Evolutionary conservation across 2,888 invertebrate species (phyloP).

Genomic region (Heliconius charithonia): DNA sequence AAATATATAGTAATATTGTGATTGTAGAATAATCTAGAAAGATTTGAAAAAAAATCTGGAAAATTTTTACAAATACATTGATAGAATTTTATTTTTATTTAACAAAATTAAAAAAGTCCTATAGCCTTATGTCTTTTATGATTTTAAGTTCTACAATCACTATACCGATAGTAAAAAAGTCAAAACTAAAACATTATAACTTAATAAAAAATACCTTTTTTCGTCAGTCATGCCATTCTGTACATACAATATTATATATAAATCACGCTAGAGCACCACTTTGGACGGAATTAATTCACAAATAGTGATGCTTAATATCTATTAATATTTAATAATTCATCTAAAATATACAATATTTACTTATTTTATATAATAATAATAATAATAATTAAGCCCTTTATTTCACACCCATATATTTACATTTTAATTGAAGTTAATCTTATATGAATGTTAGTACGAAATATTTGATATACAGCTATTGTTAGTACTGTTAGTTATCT

Average conservation of each 20-base stretch:
- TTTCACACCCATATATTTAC: too few relatives aligned
- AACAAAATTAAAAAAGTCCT: neutral
- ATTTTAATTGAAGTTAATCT: too few relatives aligned
- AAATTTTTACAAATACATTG: neutral
- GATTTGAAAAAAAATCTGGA: neutral
- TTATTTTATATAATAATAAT: too few relatives aligned
- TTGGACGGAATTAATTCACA: slow-evolving; percentile 34
- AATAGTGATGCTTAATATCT: slow-evolving; percentile 1
- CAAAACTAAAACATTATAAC: slow-evolving; percentile 32
- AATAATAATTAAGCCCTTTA: too few relatives aligned
- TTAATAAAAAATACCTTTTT: slow-evolving; percentile 30
- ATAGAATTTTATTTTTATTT: neutral
- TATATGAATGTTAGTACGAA: too few relatives aligned
- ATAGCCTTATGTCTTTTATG: too few relatives aligned
- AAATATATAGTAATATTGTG: neutral
- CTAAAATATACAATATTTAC: slow-evolving; percentile 33
- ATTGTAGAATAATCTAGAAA: neutral
- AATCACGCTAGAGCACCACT: slow-evolving; percentile 41
- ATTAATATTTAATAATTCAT: slow-evolving; percentile 25
- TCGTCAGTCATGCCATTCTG: slow-evolving; percentile 42
- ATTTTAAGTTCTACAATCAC: neutral
- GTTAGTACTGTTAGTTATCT: too few relatives aligned
- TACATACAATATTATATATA: slow-evolving; percentile 21
- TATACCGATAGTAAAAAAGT: slow-evolving; percentile 49
- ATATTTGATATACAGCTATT: too few relatives aligned